phyloP scores from a whole-genome alignment of 2,888 invertebrate species.

The Caenorhabditis sulstoni region DNA sequence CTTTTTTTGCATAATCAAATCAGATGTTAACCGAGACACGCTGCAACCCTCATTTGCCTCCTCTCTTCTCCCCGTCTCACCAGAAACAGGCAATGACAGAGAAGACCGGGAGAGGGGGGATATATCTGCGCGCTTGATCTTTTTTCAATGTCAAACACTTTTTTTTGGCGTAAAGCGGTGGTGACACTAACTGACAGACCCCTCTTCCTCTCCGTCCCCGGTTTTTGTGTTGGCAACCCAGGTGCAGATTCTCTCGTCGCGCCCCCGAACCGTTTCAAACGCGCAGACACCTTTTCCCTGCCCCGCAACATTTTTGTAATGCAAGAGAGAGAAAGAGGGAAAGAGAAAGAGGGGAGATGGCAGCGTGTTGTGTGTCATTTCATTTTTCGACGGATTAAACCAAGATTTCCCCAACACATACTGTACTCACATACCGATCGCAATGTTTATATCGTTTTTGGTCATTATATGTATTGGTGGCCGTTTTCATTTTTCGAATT shows the following conservation, averaged over 20 bases:
- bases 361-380: slow-evolving; percentile 13
- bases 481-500: neutral
- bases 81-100: slow-evolving; percentile 39
- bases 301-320: neutral
- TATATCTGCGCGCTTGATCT: slow-evolving; percentile 62
- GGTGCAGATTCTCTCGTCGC: slow-evolving; percentile 3
- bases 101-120: slow-evolving; percentile 36
- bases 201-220: neutral
- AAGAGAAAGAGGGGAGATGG: too few species aligned
- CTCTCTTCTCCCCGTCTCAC: slow-evolving; percentile 2
- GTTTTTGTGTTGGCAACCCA: slow-evolving; percentile 9
- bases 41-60: neutral
- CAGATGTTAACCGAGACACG: slow-evolving; percentile 35
- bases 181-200: slow-evolving; percentile 38
- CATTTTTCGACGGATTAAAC: slow-evolving; percentile 29
- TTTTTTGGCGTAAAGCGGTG: slow-evolving; percentile 53
- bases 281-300: too few species aligned
- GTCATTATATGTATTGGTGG: too few species aligned
- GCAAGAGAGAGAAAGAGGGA: neutral
- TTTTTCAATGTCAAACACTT: slow-evolving; percentile 62
- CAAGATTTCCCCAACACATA: neutral
- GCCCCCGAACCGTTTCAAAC: too few species aligned
- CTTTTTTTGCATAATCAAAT: slow-evolving; percentile 51
- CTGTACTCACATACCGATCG: neutral
- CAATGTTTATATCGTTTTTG: neutral